phyloP scores from a whole-genome alignment of 2,113 vertebrate species.

The Acrocephalus kingi region DNA sequence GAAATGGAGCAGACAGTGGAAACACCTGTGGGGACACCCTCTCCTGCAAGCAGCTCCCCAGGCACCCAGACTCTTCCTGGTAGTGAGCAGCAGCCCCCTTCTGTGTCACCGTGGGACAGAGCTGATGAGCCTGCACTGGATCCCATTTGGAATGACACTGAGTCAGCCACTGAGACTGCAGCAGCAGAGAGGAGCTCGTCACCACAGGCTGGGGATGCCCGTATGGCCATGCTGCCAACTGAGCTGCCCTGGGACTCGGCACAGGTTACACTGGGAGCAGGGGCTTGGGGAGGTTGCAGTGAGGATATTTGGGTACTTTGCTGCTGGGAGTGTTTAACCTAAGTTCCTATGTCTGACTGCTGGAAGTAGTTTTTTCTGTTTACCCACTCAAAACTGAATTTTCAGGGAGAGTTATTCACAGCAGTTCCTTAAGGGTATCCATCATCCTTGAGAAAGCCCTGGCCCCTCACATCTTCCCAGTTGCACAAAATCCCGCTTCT shows the following conservation, averaged over 20 bases:
- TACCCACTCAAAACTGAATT: not conserved
- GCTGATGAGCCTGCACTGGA: not conserved
- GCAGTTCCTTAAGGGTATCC: not conserved
- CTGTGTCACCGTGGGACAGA: slow-evolving; percentile 1
- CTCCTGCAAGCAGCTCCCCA: not conserved
- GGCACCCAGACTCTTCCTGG: not conserved
- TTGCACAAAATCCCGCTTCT: not conserved
- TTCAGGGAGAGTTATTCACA: not conserved
- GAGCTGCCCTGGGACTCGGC: slow-evolving; percentile 71
- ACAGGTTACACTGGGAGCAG: slow-evolving; percentile 66
- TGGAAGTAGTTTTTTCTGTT: not conserved
- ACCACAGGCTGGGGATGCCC: slow-evolving; percentile 33
- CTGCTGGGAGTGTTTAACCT: not conserved
- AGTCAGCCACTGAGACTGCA: slow-evolving; percentile 21
- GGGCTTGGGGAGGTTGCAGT: not conserved
- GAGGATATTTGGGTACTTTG: not conserved
- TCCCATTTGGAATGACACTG: not conserved
- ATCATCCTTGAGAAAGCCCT: not conserved
- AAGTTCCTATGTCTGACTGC: not conserved
- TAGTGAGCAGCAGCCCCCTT: not conserved
- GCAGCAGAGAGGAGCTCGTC: slow-evolving; percentile 18
- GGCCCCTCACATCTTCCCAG: not conserved
- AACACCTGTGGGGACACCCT: not conserved
- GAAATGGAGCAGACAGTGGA: not conserved
- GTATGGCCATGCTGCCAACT: slow-evolving; percentile 22